A percentile compares a stretch with the other conserved stretches of the same genome.
These are phyloP conservation scores for Fulica atra DNA, from an alignment of 2,113 vertebrate species.

Conservation along the genomic window DNA sequence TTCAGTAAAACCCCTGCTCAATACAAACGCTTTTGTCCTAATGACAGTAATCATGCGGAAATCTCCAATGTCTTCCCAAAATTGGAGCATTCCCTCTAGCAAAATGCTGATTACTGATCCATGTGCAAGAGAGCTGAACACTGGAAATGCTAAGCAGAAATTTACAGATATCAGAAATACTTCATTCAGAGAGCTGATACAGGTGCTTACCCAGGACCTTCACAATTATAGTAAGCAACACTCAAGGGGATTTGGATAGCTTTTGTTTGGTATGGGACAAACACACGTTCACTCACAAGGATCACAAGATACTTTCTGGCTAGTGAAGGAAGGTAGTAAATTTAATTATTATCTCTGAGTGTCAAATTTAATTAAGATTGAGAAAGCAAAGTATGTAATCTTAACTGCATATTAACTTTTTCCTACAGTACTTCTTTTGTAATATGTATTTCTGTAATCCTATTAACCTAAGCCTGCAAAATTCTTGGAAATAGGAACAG, in stretches of 20 bases:
- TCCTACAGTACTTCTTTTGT: background rate
- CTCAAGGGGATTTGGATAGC: background rate
- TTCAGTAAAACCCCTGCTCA: background rate
- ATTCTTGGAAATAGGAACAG: background rate
- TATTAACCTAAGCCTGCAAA: background rate
- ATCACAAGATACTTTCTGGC: background rate
- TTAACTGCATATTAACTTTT: background rate
- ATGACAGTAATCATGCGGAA: background rate
- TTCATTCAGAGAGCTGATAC: background rate
- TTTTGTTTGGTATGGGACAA: background rate
- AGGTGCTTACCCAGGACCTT: background rate
- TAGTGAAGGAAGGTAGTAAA: background rate
- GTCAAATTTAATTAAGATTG: background rate
- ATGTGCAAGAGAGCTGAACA: background rate
- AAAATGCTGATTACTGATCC: conserved; percentile 3
- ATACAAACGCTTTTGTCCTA: background rate
- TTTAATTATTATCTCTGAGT: background rate
- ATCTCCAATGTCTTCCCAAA: background rate
- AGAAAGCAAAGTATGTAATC: background rate
- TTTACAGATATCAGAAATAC: background rate
- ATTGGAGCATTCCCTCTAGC: background rate
- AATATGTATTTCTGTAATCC: background rate
- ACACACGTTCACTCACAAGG: background rate
- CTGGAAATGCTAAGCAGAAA: background rate
- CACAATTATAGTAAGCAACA: background rate